Evolutionary conservation across 2,113 vertebrate species (phyloP), one percentile per base, ranked within the genome.

Genomic region (Chloropsis cyanopogon): DNA sequence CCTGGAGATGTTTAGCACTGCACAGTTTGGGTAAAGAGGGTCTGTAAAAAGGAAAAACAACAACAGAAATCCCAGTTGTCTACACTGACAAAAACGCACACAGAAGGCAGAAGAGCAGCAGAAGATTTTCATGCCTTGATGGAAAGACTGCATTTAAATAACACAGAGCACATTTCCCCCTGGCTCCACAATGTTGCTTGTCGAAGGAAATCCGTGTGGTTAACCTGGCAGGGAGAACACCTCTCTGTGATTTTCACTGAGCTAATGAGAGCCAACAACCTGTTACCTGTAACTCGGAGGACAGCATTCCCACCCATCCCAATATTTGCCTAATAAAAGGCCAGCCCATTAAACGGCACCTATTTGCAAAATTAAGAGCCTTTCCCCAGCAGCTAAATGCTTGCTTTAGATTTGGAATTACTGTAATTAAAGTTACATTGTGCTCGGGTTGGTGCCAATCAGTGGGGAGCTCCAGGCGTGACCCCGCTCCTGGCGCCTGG

Each of bases 381-480:
- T 97, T 90, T 94, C 95, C 89, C 82, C 73, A 60, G 94, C 92
- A 87, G 95, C 95, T 96, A 97, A 98, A 97, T 72, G 96, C 95
- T 96, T 88, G 95, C 97, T 96, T 96, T 97, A 88, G 94, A 86
- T 91, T 87, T 37, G 82, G 95, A 97, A 97, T 97, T 59, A 96
- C 97, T 97, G 95, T 97, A 98, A 98, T 98, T 98, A 98, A 97
- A 97, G 93, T 95, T 96, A 95, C 86, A 96, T 97, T 96, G 95
- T 95, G 92, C 92, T 97, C 92, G 92, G 97, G 97, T 95, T 93
- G 92, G 93, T 97, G 97, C 97, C 97, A 97, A 97, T 97, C 97
- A 97, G 81, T 20, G 84, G 84, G 50, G 86, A 95, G 96, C 95
- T 96, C 52, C 88, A 94, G 96, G 92, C 94, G 63, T 44, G 97